Percentiles rank a stretch among this genome's conserved stretches.
phyloP scores from a whole-genome alignment of 2,888 invertebrate genomes.

The Mycogona germanica region DNA sequence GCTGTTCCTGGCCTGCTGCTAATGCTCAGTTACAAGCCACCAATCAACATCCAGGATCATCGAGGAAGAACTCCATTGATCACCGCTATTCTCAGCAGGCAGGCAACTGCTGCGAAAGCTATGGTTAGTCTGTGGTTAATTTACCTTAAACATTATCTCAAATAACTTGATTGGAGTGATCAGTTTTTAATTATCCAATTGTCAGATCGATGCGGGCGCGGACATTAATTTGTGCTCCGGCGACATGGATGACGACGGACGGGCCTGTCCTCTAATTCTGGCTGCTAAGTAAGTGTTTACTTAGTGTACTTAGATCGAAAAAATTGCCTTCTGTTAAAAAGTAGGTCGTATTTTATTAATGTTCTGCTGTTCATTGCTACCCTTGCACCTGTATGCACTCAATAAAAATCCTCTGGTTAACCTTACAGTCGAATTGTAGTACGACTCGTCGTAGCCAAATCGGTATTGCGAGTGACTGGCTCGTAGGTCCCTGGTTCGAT shows the following conservation, averaged over 20 bases:
- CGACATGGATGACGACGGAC: slow-evolving; percentile 24
- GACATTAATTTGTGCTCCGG: slow-evolving; percentile 29
- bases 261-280: slow-evolving; percentile 23
- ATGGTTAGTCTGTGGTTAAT: slow-evolving; percentile 27
- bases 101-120: slow-evolving; percentile 24
- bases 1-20: slow-evolving; percentile 27
- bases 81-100: slow-evolving; percentile 27
- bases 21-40: slow-evolving; percentile 28
- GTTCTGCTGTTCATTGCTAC: too few relatives aligned
- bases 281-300: slow-evolving; percentile 20
- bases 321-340: too few relatives aligned
- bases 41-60: slow-evolving; percentile 27
- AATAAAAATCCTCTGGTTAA: too few relatives aligned
- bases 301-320: neutral
- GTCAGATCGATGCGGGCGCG: slow-evolving; percentile 30
- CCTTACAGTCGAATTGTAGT: too few relatives aligned
- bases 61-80: slow-evolving; percentile 31
- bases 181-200: slow-evolving; percentile 7
- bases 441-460: too few relatives aligned
- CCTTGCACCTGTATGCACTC: too few relatives aligned
- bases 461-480: too few relatives aligned
- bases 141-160: neutral
- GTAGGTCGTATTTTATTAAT: too few relatives aligned
- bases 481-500: too few relatives aligned
- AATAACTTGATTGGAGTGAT: neutral